Evolutionary conservation across 2,797 vertebrate genomes (phyloP), one percentile per base, ranked within the genome.

Genomic region (Ficedula albicollis): DNA sequence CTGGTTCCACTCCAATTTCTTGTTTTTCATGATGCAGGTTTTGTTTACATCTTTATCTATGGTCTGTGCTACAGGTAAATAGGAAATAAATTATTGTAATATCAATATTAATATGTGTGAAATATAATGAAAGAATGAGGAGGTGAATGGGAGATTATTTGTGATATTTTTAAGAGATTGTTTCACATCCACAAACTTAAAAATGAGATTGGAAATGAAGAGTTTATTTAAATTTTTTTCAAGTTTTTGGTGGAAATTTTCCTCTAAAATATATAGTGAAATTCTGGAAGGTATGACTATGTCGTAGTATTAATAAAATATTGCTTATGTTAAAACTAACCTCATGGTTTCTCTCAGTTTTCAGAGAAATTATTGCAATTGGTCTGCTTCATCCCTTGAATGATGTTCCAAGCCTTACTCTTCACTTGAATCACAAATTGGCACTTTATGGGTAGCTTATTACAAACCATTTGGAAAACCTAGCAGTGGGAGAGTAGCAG

Each of bases 401-500:
- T 86, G 66, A 69, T 94, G 88, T 92, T 96, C 74, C 80, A 87
- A 79, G 90, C 41, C 64, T 94, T 48, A 84, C 87, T 96, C 87
- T 95, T 89, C 84, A 68, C 88, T 96, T 96, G 84, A 95, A 93
- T 96, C 80, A 94, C 85, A 89, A 90, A 93, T 87, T 96, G 89
- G 76, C 90, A 38, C 80, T 95, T 96, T 90, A 70, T 87, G 73
- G 60, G 36, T 90, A 77, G 62, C 46, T 93, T 90, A 62, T 89
- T 93, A 70, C 79, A 95, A 94, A 58, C 82, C 89, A 80, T 96
- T 94, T 93, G 93, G 73, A 95, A 94, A 73, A 85, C 39, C 36
- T 84, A 94, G 70, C 92, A 78, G 93, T 94, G 91, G 55, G 49
- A 83, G 94, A 95, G 93, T 96, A 87, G 52, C 80, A 95, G 56